Evolutionary conservation across 2,888 invertebrate genomes (phyloP).

Genomic region (Drosophila falleni): DNA sequence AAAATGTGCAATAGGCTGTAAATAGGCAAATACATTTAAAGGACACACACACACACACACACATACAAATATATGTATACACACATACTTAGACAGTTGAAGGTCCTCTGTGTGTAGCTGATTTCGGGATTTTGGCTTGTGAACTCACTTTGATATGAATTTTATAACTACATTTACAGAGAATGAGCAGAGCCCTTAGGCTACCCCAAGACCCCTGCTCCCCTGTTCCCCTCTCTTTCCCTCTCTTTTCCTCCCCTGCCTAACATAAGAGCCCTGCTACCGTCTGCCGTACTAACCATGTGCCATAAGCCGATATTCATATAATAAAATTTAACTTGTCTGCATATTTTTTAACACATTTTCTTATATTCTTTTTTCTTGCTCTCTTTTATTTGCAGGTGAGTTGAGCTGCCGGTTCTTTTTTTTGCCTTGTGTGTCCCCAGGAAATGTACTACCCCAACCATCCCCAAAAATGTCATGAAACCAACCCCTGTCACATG

Average conservation of each 20-base stretch:
- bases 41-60: constrained; percentile 31
- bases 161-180: constrained; percentile 68
- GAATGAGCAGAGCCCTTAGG: constrained; percentile 8
- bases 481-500: constrained; percentile 15
- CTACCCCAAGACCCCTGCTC: background rate
- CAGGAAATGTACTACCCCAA: background rate
- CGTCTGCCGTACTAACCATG: constrained; percentile 32
- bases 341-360: constrained; percentile 61
- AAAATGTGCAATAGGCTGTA: constrained; percentile 80
- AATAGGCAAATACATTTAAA: constrained; percentile 77
- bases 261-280: background rate
- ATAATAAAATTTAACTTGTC: constrained; percentile 71
- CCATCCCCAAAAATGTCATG: background rate
- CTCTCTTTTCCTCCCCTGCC: background rate
- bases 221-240: background rate
- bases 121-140: constrained; percentile 70
- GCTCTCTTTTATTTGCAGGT: constrained; percentile 56
- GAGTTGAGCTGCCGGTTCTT: constrained; percentile 43
- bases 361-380: constrained; percentile 16
- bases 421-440: background rate
- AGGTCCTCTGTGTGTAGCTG: constrained; percentile 41
- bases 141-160: constrained; percentile 65
- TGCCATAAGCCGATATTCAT: constrained; percentile 63
- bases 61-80: constrained; percentile 6
- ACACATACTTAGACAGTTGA: background rate